phyloP scores from a whole-genome alignment of 2,888 invertebrate genomes.

The Galerucella calmariensis region DNA sequence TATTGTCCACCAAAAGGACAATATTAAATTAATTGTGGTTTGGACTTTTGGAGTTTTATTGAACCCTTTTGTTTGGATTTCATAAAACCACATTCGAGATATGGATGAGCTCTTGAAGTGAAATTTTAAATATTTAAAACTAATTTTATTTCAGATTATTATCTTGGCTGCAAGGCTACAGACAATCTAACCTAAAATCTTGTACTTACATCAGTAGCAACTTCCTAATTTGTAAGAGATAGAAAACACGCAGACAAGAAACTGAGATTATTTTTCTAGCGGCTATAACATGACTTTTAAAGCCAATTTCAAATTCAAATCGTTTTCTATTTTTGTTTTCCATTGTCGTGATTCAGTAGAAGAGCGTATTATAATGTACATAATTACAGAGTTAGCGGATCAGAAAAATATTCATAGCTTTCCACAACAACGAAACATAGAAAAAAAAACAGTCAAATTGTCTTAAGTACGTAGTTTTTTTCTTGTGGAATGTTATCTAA shows the following conservation, averaged over 20 bases:
- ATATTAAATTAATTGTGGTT: too few relatives aligned
- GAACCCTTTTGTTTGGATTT: too few relatives aligned
- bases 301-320: conserved; percentile 26
- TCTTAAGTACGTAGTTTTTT: conserved; percentile 27
- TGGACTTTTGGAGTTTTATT: too few relatives aligned
- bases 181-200: not conserved
- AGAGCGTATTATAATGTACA: conserved; percentile 3
- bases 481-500: not conserved
- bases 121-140: too few relatives aligned
- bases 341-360: conserved; percentile 24
- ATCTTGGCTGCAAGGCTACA: not conserved
- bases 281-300: conserved; percentile 6
- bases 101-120: too few relatives aligned
- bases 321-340: conserved; percentile 18
- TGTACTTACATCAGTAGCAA: not conserved
- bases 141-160: not conserved
- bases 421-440: not conserved
- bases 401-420: conserved; percentile 16
- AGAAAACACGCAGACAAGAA: conserved; percentile 13
- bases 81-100: too few relatives aligned
- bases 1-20: too few relatives aligned
- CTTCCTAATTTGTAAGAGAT: not conserved
- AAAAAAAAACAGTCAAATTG: conserved; percentile 6
- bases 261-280: not conserved
- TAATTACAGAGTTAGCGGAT: conserved; percentile 1